Base-by-base conservation (phyloP, 2,888 invertebrate genomes). In the Agriopis marginaria region DNA sequence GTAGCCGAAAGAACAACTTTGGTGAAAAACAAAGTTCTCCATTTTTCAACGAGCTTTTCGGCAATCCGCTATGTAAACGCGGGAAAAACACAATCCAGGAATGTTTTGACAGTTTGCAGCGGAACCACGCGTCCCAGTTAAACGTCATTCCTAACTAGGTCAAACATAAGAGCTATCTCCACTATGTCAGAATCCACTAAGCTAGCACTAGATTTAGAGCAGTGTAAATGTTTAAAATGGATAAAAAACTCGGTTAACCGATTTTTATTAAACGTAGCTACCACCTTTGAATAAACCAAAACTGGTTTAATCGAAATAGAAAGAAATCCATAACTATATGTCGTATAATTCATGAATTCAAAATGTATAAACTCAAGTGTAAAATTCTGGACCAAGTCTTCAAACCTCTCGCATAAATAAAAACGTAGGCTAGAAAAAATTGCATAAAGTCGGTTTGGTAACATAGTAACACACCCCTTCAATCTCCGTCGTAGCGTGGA, bases 91-190 rank as follows among this genome's bases (percentile, higher is more conserved):
- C 68, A 70, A 71, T 62, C 55, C 59, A 63, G 64, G 53, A 71
- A 70, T 75, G 75, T 75, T 75, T 72, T 72, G 74, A 75, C 76
- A 76, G 71, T 71, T 69, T 17, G 69, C 71, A 60, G 63, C 70
- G 71, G 75, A 74, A 76, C 73, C 64, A 73, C 72, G 74, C 63
- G 60, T 51, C 58, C 63, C 66, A 71, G 69, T 72, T 65, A 55
- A 73, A 66, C 70, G 68, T 62, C 71, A 66, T 50, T 70, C 60
- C 50, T 17, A 84, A 84, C 77, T 84, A 68, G 83, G 83, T 83
- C 83, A 83, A 82, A 82, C 78, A 79, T 71, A 62, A 63, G 66
- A 67, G 55, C 53, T 69, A 63, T 67, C 55, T 32, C n/a, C 58
- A 59, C 45, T 65, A 63, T 39, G 42, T 11, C n/a, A 7, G 9